Evolutionary conservation across 2,797 vertebrate species (phyloP).

Genomic region (Rhabdomys pumilio): DNA sequence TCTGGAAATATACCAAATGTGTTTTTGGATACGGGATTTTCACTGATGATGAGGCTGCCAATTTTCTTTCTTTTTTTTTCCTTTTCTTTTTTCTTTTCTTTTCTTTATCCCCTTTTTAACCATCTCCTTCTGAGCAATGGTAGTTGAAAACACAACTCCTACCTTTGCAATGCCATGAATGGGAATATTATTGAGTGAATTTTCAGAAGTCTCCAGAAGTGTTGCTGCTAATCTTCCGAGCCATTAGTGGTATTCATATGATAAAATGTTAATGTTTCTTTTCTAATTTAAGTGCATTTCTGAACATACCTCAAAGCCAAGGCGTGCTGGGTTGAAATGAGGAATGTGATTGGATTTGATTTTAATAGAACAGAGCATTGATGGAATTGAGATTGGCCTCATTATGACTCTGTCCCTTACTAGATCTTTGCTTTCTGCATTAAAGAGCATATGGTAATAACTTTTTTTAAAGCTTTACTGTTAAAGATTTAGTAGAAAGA

Average conservation of each 20-base stretch:
- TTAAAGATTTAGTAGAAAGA: constrained; percentile 85
- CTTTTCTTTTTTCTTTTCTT: neutral
- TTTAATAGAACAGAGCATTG: constrained; percentile 86
- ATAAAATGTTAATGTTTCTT: constrained; percentile 89
- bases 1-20: neutral
- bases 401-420: constrained; percentile 82
- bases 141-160: constrained; percentile 47
- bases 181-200: constrained; percentile 69
- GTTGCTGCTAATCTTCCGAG: constrained; percentile 80
- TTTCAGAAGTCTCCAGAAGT: constrained; percentile 78
- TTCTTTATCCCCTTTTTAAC: neutral
- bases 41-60: neutral
- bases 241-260: constrained; percentile 85
- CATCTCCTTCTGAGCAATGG: constrained; percentile 24
- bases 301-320: constrained; percentile 88
- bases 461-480: constrained; percentile 78
- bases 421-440: constrained; percentile 85
- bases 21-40: constrained; percentile 33
- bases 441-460: constrained; percentile 85
- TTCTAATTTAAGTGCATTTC: constrained; percentile 88
- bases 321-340: constrained; percentile 87
- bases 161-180: constrained; percentile 36
- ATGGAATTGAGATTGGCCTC: constrained; percentile 86
- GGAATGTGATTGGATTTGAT: constrained; percentile 86
- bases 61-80: neutral